Evolutionary conservation across 2,888 invertebrate species (phyloP), one percentile per base, ranked within the genome.

Genomic region (Idaea biselata): DNA sequence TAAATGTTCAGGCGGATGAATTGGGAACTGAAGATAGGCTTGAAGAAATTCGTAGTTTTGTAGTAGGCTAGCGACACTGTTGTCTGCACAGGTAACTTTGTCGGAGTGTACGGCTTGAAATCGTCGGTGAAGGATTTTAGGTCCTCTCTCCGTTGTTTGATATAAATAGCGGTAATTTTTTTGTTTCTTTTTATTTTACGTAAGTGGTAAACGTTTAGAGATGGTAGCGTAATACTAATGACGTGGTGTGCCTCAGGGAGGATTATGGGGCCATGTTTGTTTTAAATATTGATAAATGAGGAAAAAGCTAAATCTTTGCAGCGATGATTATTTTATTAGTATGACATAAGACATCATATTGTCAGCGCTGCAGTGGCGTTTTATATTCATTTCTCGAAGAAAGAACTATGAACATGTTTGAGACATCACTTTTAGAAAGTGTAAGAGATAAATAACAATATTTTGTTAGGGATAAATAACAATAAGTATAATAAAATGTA

Each of bases 61-160:
- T 3, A 25, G 3, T 1, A 25, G 25, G 25, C 25, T 25, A 25
- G 25, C 25, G 25, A 25, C 25, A 25, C 25, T 25, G 25, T 25
- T 3, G 25, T 3, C 25, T 1, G 25, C 25, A 25, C 25, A 25
- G 25, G 25, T 25, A 25, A 25, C 25, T 55, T 56, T 1, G 14
- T 56, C 11, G 6, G 17, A 11, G 6, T 5, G 18, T 18, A 56
- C 18, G 17, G 89, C 90, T 90, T 86, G 86, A 87, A 88, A 79
- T 86, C 84, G 81, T 85, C 87, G 81, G 85, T 86, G 88, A 88
- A 89, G 89, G 90, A 90, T 88, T 90, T 89, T 90, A 88, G 88
- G 86, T 88, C 88, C 88, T 89, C 85, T 87, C 84, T 82, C 83
- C 79, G 83, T 86, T 84, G 84, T 83, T 86, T 82, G 85, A 89